Base-by-base conservation (phyloP, 2,797 vertebrate species). In the Morus bassanus region DNA sequence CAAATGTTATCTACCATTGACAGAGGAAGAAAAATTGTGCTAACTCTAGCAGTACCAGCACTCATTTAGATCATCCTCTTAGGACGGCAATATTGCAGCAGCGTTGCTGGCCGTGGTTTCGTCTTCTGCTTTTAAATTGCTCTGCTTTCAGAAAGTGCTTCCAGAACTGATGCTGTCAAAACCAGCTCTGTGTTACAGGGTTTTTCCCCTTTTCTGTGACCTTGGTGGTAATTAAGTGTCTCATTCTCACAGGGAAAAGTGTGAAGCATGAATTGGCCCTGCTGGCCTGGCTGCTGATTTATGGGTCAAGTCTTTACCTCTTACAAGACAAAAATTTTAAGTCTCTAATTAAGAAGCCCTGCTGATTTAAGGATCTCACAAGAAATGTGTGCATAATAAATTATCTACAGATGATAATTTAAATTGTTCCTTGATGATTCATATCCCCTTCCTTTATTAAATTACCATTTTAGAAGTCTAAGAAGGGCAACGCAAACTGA, bases 311-410 rank as follows among this genome's bases (percentile, higher is more conserved):
- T 95, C 96, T 97, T 92, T 95, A 92, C 95, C 96, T 98, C 97
- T 96, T 97, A 94, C 85, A 97, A 97, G 95, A 86, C 89, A 91
- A 97, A 97, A 97, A 95, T 96, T 96, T 95, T 79, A 97, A 97
- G 94, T 97, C 89, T 97, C 94, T 98, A 97, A 97, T 98, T 97
- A 98, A 98, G 97, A 97, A 97, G 82, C 91, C 97, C 95, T 91
- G 93, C 96, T 97, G 97, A 96, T 98, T 98, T 98, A 97, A 98
- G 95, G 91, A 97, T 98, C 96, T 98, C 83, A n/a, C 93, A 97
- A 96, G 96, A 97, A 98, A 97, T 95, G 93, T 96, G 96, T 97
- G 96, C 97, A 97, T 98, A 98, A 98, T 98, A 93, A 98, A 97
- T 97, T 97, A 97, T 95, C 94, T 97, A 91, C 87, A 96, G 96